Evolutionary conservation across 2,888 invertebrate species (phyloP).

Genomic region (Cartodere bifasciata): DNA sequence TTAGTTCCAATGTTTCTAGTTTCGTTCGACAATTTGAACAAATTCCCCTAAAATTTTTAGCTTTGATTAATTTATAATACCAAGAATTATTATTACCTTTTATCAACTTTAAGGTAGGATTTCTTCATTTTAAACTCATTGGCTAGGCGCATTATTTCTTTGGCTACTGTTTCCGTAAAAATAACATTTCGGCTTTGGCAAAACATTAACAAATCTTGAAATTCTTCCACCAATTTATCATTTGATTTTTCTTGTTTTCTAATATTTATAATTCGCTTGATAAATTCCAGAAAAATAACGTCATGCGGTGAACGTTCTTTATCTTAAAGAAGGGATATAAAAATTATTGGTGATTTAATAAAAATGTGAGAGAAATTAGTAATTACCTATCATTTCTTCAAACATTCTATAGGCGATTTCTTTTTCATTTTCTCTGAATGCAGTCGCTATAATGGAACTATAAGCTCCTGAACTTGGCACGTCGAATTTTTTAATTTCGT

Average conservation of each 20-base stretch:
- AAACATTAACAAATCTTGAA: conserved; percentile 10
- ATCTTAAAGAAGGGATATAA: no score
- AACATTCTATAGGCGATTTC: conserved; percentile 48
- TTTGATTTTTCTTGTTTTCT: neutral
- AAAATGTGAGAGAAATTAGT: no score
- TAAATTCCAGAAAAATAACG: no score
- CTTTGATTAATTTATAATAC: no score
- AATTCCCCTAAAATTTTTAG: no score
- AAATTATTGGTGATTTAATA: no score
- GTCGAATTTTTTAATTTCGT: conserved; percentile 41
- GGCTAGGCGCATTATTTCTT: no score
- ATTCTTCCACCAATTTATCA: neutral
- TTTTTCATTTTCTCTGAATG: conserved; percentile 43
- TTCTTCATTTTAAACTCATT: no score
- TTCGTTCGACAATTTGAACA: conserved; percentile 45
- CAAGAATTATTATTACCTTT: no score
- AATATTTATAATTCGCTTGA: no score
- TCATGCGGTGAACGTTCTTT: no score
- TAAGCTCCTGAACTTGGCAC: conserved; percentile 39
- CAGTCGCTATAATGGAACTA: conserved; percentile 41
- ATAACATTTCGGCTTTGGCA: neutral
- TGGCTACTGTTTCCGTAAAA: neutral
- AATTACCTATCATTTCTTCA: conserved; percentile 37
- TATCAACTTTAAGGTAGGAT: no score
- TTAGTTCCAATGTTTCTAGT: conserved; percentile 41